These are phyloP conservation scores for Caenorhabditis macrosperma DNA, from an alignment of 2,888 invertebrate species.

Conservation along the genomic window DNA sequence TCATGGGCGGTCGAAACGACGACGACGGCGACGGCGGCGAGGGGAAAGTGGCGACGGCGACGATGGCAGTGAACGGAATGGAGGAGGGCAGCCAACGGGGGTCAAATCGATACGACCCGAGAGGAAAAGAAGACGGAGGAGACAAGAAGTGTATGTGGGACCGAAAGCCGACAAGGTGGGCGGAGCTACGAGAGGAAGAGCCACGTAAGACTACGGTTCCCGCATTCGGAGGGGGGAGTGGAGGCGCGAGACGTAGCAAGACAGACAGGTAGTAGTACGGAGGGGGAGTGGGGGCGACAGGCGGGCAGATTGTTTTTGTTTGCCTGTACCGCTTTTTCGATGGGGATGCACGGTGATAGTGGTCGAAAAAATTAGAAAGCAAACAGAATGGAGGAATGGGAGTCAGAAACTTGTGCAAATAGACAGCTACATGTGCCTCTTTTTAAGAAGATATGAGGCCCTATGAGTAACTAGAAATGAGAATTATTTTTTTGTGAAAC, in stretches of 20 bases:
- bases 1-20: constrained; percentile 9
- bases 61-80: constrained; percentile 49
- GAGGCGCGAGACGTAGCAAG: too few species aligned
- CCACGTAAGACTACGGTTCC: constrained; percentile 42
- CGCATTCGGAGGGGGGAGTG: constrained; percentile 5
- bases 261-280: constrained; percentile 1
- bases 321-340: constrained; percentile 2
- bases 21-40: constrained; percentile 39
- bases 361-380: not conserved
- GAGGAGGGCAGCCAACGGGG: constrained; percentile 31
- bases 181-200: constrained; percentile 2
- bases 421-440: constrained; percentile 4
- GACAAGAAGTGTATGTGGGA: constrained; percentile 35
- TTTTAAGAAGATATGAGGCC: not conserved
- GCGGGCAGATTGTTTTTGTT: constrained; percentile 27
- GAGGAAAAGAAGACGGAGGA: constrained; percentile 22
- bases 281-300: not conserved
- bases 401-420: constrained; percentile 18
- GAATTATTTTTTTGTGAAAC: too few species aligned
- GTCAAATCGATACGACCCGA: constrained; percentile 47
- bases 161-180: constrained; percentile 15
- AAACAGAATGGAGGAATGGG: not conserved
- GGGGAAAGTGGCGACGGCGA: constrained; percentile 45
- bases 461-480: not conserved
- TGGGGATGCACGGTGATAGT: constrained; percentile 14